A percentile compares a stretch with the other conserved stretches of the same genome.
phyloP scores from a whole-genome alignment of 2,888 invertebrate genomes.

The Cryptocheilus praepositus region DNA sequence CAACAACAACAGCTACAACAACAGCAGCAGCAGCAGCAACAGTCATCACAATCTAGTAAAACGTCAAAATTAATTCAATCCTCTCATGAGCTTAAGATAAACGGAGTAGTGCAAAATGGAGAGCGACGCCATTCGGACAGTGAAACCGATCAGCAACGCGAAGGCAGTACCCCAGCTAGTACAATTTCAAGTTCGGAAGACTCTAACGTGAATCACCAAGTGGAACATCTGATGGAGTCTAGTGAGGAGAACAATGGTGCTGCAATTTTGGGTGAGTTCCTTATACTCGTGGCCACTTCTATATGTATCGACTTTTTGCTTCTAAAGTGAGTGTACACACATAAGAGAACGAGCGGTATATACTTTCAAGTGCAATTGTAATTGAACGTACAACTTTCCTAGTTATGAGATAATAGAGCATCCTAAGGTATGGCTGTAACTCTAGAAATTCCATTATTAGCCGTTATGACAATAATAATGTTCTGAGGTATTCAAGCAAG shows the following conservation, averaged over 20 bases:
- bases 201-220: constrained; percentile 63
- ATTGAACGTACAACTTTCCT: constrained; percentile 27
- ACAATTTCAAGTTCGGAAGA: constrained; percentile 71
- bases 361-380: constrained; percentile 4
- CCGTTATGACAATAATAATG: constrained; percentile 7
- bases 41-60: constrained; percentile 44
- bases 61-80: constrained; percentile 57
- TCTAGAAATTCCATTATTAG: constrained; percentile 1
- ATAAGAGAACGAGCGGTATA: constrained; percentile 10
- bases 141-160: constrained; percentile 67
- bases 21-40: constrained; percentile 36
- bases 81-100: constrained; percentile 61
- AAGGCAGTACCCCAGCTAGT: constrained; percentile 71
- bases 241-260: constrained; percentile 64
- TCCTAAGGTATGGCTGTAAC: constrained; percentile 5
- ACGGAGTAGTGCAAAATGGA: constrained; percentile 62
- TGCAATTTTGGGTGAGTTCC: constrained; percentile 68
- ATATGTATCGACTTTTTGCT: constrained; percentile 48
- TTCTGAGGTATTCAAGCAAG: not conserved
- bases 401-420: constrained; percentile 13
- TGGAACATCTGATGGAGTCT: constrained; percentile 61
- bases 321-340: constrained; percentile 25
- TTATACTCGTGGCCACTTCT: constrained; percentile 56
- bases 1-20: constrained; percentile 46
- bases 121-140: constrained; percentile 68